Conservation (phyloP, 2,888 invertebrate species). For the Flexamia atlantica region DNA sequence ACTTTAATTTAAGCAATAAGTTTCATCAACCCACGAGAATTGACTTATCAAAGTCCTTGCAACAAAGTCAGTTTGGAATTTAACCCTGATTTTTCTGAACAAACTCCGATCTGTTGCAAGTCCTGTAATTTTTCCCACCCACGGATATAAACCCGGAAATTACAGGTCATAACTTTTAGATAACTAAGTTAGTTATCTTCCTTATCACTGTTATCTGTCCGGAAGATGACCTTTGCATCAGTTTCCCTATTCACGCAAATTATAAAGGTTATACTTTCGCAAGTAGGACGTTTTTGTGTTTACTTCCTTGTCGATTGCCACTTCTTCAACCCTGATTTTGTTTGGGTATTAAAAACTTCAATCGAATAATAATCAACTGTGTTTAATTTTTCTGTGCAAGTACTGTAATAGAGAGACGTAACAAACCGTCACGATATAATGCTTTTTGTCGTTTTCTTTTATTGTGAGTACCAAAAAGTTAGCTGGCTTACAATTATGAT, state of each 20-base stretch:
- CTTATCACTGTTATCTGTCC: neutral
- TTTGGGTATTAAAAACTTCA: neutral
- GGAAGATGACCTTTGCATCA: conserved; percentile 32
- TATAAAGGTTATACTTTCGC: conserved; percentile 34
- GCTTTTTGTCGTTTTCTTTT: too few relatives aligned
- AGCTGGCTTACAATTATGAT: too few relatives aligned
- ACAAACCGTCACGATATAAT: too few relatives aligned
- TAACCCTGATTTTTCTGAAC: neutral
- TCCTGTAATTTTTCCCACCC: neutral
- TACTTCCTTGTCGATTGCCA: conserved; percentile 2
- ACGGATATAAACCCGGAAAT: neutral
- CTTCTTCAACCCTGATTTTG: conserved; percentile 3
- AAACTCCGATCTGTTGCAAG: neutral
- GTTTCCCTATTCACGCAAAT: conserved; percentile 39
- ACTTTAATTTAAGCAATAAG: too few relatives aligned
- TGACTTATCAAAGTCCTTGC: neutral
- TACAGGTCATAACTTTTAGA: neutral
- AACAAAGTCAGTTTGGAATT: neutral
- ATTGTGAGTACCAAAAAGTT: too few relatives aligned
- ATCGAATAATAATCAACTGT: too few relatives aligned
- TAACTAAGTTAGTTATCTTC: neutral
- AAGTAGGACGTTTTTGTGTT: neutral
- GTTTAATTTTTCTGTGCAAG: too few relatives aligned
- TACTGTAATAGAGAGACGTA: too few relatives aligned
- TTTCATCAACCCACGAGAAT: neutral